Percentiles rank a stretch among this genome's conserved stretches.
phyloP scores from a whole-genome alignment of 2,888 invertebrate species.

The Heteromurus nitidus region DNA sequence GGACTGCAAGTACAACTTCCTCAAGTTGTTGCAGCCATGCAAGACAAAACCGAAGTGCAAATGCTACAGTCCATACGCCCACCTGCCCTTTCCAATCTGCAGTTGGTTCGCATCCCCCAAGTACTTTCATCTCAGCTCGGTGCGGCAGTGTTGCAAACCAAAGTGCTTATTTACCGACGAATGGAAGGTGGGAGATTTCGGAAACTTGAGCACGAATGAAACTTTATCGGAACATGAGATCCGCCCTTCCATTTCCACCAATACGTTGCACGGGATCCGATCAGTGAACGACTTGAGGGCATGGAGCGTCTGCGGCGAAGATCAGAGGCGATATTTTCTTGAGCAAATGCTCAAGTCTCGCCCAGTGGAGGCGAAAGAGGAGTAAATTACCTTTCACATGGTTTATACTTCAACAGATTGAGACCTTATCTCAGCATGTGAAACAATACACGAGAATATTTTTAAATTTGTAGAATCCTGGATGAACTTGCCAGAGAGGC shows the following conservation, averaged over 20 bases:
- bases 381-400: background rate
- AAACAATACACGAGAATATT: too few relatives aligned
- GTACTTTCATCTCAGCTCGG: constrained; percentile 25
- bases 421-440: too few relatives aligned
- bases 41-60: background rate
- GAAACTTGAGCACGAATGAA: too few relatives aligned
- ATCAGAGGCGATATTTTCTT: constrained; percentile 53
- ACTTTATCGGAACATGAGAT: too few relatives aligned
- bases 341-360: constrained; percentile 62
- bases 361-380: too few relatives aligned
- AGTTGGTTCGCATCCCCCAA: constrained; percentile 52
- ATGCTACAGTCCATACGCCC: constrained; percentile 30
- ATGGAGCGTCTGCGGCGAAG: constrained; percentile 54
- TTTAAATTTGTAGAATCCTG: background rate
- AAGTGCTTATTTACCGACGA: constrained; percentile 1
- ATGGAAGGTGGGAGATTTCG: too few relatives aligned
- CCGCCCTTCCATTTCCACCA: constrained; percentile 39
- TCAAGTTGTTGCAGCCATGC: constrained; percentile 21
- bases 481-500: constrained; percentile 13
- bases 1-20: constrained; percentile 36
- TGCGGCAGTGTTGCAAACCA: constrained; percentile 3
- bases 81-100: constrained; percentile 7
- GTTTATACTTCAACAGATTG: too few relatives aligned
- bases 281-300: constrained; percentile 63
- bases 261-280: constrained; percentile 52